Base-by-base conservation (phyloP, 2,797 vertebrate genomes). In the Gadopsis bispinosus region DNA sequence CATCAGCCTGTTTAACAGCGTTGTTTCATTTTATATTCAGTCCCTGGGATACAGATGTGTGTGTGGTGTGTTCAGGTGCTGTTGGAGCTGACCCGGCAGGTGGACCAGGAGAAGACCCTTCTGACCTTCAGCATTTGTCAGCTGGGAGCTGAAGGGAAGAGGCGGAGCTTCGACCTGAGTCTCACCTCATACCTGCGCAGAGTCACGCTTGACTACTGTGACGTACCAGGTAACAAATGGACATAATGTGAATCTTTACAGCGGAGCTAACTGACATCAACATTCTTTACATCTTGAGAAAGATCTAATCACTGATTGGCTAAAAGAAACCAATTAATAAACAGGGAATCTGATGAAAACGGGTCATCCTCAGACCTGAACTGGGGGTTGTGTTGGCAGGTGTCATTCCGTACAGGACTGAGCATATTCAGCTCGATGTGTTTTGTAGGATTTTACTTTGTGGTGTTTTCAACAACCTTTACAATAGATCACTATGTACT, bases 141-240 rank as follows among this genome's bases (percentile, higher is more conserved):
- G 63, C 94, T 99, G 29, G 98, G 98, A 64, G 96, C 97, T 50
- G 95, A 98, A 73, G 96, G 97, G 50, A 96, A 94, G 67, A 77
- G 94, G 83, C 96, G 94, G 83, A 96, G 95, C 14, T 98, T 94
- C 19, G 96, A 97, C 91, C 84, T 97, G 75, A 92, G 77, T 13
- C 78, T 95, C 37, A 93, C 96, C 0, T 95, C 97, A 1, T 98
- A 99, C 61, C 91, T 99, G 80, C 96, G 95, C 88, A 95, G 93
- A 73, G 94, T 99, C 71, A 93, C 84, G n/a, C 92, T 99, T 67
- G 96, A 97, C 93, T 97, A 97, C 92, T 94, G 95, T 39, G 96
- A 96, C 77, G 83, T 85, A 31, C 94, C 92, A 95, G 97, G 98
- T 98, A 48, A 62, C 4, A 0, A 7, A n/a, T 26, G 6, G 13